Evolutionary conservation across 2,888 invertebrate species (phyloP), one percentile per base, ranked within the genome.

Genomic region (Stratiomys singularior): DNA sequence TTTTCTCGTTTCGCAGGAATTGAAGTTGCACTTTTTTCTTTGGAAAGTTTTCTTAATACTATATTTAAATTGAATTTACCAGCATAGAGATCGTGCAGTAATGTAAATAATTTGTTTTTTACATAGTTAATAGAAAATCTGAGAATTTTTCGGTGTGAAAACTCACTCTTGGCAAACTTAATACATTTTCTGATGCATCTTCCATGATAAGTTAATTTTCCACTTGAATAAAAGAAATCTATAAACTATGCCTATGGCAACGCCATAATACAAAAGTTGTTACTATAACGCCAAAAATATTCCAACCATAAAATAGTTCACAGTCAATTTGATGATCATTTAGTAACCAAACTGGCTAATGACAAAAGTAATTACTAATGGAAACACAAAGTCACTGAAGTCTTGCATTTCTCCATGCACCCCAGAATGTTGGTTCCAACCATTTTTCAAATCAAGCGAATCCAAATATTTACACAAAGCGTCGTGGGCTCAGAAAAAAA

Each of bases 401-500:
- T 7, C 25, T 37, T 9, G 37, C 44, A 44, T 18, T 44, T 67
- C 56, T 56, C 28, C 56, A n/a, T 18, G n/a, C 60, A 58, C 44
- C 9, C 5, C 37, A 5, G n/a, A n/a, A 5, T 37, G 3, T 18
- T 56, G 28, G 15, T 27, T 72, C 18, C 18, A 56, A 72, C 56
- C 28, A 74, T 74, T 74, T 60, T 60, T 58, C 74, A 74, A 74
- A 74, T 60, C 58, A 74, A 25, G 60, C 74, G 60, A 74, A 74
- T 74, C 74, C 74, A 74, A 74, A 74, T 74, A 74, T 74, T 74
- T 74, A 74, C 74, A 74, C 74, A 58, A n/a, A n/a, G n/a, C n/a
- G n/a, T n/a, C n/a, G n/a, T n/a, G n/a, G n/a, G 58, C 69, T 18
- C 47, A 46, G 13, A 2, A 46, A 18, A 69, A 47, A 25, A 4